Evolutionary conservation across 2,113 vertebrate species (phyloP).

Genomic region (Alouatta palliata): DNA sequence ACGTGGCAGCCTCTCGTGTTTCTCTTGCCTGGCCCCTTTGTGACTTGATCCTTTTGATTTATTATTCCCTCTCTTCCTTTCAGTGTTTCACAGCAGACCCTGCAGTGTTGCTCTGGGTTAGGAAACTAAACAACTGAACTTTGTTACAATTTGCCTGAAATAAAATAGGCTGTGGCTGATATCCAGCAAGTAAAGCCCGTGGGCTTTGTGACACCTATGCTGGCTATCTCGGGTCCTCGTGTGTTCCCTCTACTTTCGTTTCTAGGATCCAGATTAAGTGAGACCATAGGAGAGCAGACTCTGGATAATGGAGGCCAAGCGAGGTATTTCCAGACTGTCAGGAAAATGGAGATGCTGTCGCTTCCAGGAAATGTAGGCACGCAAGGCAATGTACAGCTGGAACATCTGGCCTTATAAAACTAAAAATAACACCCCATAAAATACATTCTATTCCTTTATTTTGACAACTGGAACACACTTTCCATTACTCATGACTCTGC

Average conservation of each 20-base stretch:
- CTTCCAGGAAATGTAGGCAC: background rate
- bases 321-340: background rate
- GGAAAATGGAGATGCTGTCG: rapidly evolving
- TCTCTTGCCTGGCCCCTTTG: background rate
- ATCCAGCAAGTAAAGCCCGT: rapidly evolving
- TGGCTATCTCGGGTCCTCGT: background rate
- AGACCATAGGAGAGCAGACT: background rate
- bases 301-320: background rate
- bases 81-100: background rate
- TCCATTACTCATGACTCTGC: constrained; percentile 46
- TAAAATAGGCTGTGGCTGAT: background rate
- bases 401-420: constrained; percentile 68
- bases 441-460: constrained; percentile 52
- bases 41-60: background rate
- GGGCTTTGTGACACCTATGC: background rate
- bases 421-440: constrained; percentile 71
- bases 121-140: background rate
- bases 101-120: background rate
- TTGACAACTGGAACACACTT: constrained; percentile 65
- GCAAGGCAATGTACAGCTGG: background rate
- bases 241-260: background rate
- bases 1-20: background rate
- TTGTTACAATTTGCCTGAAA: background rate
- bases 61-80: background rate
- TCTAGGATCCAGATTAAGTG: background rate